Conservation (phyloP, 2,888 invertebrate genomes). For the Nesidiocoris tenuis region DNA sequence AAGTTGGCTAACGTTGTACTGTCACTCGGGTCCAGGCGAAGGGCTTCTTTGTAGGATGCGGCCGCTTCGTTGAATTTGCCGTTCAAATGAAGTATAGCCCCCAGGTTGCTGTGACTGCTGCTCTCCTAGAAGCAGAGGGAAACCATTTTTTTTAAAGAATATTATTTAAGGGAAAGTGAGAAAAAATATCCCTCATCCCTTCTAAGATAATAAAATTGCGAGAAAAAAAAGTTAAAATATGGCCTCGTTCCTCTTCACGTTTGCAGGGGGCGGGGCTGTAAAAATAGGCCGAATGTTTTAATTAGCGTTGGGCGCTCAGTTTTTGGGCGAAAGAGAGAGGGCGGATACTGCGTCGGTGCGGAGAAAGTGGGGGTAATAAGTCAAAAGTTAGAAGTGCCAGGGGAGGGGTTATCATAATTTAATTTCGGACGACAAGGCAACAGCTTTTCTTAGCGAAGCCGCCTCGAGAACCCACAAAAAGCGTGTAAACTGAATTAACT, state of each 20-base stretch:
- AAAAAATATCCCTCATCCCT: neutral
- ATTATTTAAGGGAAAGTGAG: no score
- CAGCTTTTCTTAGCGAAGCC: conserved; percentile 30
- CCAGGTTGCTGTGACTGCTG: conserved; percentile 88
- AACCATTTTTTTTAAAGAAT: no score
- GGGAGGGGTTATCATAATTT: conserved; percentile 34
- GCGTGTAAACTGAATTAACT: conserved; percentile 34
- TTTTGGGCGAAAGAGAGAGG: conserved; percentile 6
- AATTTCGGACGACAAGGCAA: conserved; percentile 35
- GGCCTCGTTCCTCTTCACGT: neutral
- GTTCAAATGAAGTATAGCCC: conserved; percentile 91
- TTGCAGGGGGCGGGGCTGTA: neutral
- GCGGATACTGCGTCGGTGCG: neutral
- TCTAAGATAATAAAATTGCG: neutral
- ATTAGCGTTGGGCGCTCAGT: conserved; percentile 9
- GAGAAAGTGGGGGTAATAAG: conserved; percentile 18
- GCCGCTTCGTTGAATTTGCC: conserved; percentile 87
- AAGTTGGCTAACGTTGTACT: conserved; percentile 85
- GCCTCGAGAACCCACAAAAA: conserved; percentile 22
- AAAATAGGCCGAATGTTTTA: conserved; percentile 35
- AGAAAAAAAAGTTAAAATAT: neutral
- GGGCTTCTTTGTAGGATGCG: conserved; percentile 78
- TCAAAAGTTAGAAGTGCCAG: conserved; percentile 25
- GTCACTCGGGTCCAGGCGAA: conserved; percentile 84
- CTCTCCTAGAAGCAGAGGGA: conserved; percentile 69